Conservation (phyloP, 2,888 invertebrate species). For the Erannis defoliaria region DNA sequence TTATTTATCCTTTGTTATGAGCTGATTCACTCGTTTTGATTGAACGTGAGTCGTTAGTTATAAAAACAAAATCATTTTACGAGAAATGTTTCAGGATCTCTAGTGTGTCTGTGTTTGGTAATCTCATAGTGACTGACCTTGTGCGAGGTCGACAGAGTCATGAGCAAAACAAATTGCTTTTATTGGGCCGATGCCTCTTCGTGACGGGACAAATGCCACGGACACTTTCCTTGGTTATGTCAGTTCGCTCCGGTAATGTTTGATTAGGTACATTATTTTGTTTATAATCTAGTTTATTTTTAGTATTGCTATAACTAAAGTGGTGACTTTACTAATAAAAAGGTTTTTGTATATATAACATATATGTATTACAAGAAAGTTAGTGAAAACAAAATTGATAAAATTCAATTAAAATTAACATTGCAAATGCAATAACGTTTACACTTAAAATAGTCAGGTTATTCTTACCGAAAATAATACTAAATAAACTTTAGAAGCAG, state of each 20-base stretch:
- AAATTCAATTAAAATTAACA: constrained; percentile 42
- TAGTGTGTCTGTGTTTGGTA: constrained; percentile 9
- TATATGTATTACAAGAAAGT: constrained; percentile 21
- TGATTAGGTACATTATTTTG: constrained; percentile 23
- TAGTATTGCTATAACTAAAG: background rate
- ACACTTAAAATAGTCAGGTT: constrained; percentile 52
- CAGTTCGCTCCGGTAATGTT: constrained; percentile 26
- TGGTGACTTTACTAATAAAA: too few relatives aligned
- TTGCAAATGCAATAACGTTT: constrained; percentile 42
- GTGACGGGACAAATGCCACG: constrained; percentile 60
- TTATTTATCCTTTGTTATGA: background rate
- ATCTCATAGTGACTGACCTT: constrained; percentile 41
- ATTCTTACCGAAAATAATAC: constrained; percentile 45
- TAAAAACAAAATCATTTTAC: constrained; percentile 4
- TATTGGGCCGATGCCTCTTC: constrained; percentile 49
- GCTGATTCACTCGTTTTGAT: constrained; percentile 1
- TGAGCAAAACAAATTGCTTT: constrained; percentile 56
- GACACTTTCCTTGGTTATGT: constrained; percentile 55
- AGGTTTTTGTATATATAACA: too few relatives aligned
- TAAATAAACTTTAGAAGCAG: constrained; percentile 11
- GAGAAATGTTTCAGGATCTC: constrained; percentile 16
- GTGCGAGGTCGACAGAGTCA: constrained; percentile 59
- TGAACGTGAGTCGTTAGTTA: constrained; percentile 2
- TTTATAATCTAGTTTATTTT: background rate
- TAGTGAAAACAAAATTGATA: constrained; percentile 27